Evolutionary conservation across 2,113 vertebrate genomes (phyloP).

Genomic region (Hucho hucho): DNA sequence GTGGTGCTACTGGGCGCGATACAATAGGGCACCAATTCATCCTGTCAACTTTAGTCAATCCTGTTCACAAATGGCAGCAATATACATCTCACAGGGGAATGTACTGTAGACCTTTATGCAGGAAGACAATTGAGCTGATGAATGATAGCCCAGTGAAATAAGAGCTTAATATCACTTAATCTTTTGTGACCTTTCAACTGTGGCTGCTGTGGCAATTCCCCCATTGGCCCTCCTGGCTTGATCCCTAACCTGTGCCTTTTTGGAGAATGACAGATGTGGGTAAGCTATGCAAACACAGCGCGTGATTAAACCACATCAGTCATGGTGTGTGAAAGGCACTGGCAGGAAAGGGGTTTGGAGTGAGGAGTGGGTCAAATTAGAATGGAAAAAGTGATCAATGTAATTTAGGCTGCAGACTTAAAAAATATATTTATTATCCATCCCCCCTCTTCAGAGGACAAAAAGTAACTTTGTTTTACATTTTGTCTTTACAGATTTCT

Average conservation of each 20-base stretch:
- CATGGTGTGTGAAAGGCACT: background rate
- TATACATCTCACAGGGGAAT: background rate
- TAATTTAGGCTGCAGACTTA: background rate
- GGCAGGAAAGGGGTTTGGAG: background rate
- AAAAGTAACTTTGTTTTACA: background rate
- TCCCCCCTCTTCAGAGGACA: background rate
- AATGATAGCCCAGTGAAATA: slow-evolving; percentile 32
- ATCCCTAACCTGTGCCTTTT: slow-evolving; percentile 20
- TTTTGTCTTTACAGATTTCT: no score
- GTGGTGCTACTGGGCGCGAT: background rate
- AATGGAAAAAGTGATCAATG: slow-evolving; percentile 1
- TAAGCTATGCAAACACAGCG: background rate
- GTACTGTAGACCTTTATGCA: background rate
- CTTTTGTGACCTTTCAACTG: slow-evolving; percentile 48
- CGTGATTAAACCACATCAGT: background rate
- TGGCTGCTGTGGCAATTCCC: slow-evolving; percentile 35
- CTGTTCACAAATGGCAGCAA: background rate
- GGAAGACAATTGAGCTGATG: background rate
- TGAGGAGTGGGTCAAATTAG: background rate
- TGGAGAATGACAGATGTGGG: slow-evolving; percentile 3
- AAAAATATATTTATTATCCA: background rate
- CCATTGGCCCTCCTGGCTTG: slow-evolving; percentile 15
- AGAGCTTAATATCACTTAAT: slow-evolving; percentile 35
- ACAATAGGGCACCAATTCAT: background rate
- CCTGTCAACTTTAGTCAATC: background rate